Conservation (phyloP, 23 tunicate species). For the Halocynthia aurantium region DNA sequence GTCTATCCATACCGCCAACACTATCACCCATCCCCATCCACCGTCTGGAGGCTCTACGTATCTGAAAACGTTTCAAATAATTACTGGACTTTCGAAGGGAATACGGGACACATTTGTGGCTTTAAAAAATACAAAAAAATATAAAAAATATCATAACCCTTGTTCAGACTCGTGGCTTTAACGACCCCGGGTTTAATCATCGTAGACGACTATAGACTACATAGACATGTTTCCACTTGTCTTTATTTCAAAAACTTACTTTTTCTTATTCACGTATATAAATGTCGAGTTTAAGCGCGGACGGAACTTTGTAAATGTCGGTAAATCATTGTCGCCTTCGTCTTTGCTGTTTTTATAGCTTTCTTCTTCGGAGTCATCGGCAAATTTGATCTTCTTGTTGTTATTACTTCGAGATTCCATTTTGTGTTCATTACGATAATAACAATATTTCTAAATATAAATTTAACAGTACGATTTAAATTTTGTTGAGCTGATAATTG, state of each 20-base stretch:
- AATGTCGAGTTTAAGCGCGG: not conserved
- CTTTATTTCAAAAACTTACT: not conserved
- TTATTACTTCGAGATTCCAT: no score
- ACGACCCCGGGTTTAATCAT: no score
- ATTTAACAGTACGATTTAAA: no score
- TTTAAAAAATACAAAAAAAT: not conserved
- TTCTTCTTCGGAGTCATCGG: not conserved
- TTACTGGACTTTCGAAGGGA: not conserved
- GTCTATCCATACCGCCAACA: constrained; percentile 82
- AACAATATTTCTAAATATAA: no score
- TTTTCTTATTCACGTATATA: constrained; percentile 1
- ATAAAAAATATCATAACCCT: not conserved
- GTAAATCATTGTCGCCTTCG: not conserved
- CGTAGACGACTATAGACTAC: no score
- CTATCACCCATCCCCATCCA: constrained; percentile 98
- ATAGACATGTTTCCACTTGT: not conserved
- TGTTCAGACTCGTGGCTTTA: not conserved
- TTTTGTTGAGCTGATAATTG: no score
- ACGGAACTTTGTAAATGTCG: not conserved
- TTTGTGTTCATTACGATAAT: no score
- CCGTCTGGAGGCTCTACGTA: constrained; percentile 93
- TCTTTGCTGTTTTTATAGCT: not conserved
- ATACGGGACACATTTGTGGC: not conserved
- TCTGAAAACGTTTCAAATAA: constrained; percentile 10
- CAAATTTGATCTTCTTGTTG: not conserved